phyloP scores from a whole-genome alignment of 2,888 invertebrate genomes.

The Erebia aethiops region DNA sequence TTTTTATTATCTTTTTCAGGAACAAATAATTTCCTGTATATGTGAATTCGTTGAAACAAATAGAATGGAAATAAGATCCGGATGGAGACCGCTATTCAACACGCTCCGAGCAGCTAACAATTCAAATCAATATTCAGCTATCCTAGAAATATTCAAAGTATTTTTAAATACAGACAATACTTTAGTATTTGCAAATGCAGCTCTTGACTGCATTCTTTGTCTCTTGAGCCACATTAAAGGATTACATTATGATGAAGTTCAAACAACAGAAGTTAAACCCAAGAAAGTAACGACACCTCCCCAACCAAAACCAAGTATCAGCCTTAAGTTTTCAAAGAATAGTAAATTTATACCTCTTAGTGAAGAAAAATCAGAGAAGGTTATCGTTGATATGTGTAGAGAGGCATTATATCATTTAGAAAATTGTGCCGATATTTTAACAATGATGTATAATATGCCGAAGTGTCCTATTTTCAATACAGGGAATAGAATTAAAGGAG shows the following conservation, averaged over 20 bases:
- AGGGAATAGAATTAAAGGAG: constrained; percentile 91
- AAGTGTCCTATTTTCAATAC: constrained; percentile 96
- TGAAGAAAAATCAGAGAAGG: constrained; percentile 76
- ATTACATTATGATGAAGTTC: constrained; percentile 83
- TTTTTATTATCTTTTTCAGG: constrained; percentile 69
- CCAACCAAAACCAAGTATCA: constrained; percentile 68
- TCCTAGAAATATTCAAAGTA: constrained; percentile 95
- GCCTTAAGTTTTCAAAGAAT: constrained; percentile 73
- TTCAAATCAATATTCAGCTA: constrained; percentile 87
- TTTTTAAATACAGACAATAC: constrained; percentile 97
- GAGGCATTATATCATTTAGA: constrained; percentile 93
- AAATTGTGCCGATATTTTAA: constrained; percentile 93
- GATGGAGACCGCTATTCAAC: constrained; percentile 98
- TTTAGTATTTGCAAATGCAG: constrained; percentile 96
- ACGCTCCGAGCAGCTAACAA: constrained; percentile 94
- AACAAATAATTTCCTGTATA: constrained; percentile 95
- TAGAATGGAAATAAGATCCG: constrained; percentile 95
- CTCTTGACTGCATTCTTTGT: constrained; percentile 96
- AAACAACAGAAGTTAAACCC: constrained; percentile 71
- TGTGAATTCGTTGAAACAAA: constrained; percentile 98
- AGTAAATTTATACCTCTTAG: constrained; percentile 76
- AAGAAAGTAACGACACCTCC: constrained; percentile 61
- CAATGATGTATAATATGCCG: constrained; percentile 97
- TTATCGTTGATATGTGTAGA: constrained; percentile 85
- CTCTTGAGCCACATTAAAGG: constrained; percentile 90